phyloP scores from a whole-genome alignment of 1,140 invertebrate species.

The Calosoma granatense region DNA sequence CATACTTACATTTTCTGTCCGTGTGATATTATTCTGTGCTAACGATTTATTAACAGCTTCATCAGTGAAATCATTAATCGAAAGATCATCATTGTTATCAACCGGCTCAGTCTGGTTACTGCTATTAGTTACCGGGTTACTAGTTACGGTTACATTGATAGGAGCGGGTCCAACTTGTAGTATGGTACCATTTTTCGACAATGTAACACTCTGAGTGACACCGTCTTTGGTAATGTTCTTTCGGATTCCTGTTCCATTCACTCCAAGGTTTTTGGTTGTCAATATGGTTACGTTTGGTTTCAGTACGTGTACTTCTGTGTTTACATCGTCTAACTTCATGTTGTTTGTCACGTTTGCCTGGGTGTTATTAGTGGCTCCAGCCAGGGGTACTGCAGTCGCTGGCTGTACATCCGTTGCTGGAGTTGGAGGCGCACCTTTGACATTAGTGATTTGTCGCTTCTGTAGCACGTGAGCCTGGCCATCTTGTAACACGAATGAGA shows the following conservation, averaged over 20 bases:
- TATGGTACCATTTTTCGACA: too few relatives aligned
- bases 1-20: constrained; percentile 27
- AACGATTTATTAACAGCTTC: constrained; percentile 34
- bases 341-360: too few relatives aligned
- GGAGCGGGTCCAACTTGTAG: too few relatives aligned
- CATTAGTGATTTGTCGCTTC: not conserved
- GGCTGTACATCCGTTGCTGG: not conserved
- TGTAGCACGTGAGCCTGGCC: not conserved
- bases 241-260: constrained; percentile 26
- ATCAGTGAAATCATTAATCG: constrained; percentile 31
- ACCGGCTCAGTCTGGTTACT: too few relatives aligned
- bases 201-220: constrained; percentile 5
- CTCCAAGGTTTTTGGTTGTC: constrained; percentile 24
- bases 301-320: not conserved
- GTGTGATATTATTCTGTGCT: constrained; percentile 39
- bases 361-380: not conserved
- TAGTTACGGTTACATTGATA: too few relatives aligned
- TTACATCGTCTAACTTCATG: too few relatives aligned
- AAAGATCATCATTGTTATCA: constrained; percentile 28
- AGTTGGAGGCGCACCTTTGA: not conserved
- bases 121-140: too few relatives aligned
- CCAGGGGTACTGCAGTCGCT: not conserved
- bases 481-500: not conserved
- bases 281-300: not conserved
- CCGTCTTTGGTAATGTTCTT: constrained; percentile 18